phyloP scores from a whole-genome alignment of 2,797 vertebrate genomes.

The Anniella stebbinsi region DNA sequence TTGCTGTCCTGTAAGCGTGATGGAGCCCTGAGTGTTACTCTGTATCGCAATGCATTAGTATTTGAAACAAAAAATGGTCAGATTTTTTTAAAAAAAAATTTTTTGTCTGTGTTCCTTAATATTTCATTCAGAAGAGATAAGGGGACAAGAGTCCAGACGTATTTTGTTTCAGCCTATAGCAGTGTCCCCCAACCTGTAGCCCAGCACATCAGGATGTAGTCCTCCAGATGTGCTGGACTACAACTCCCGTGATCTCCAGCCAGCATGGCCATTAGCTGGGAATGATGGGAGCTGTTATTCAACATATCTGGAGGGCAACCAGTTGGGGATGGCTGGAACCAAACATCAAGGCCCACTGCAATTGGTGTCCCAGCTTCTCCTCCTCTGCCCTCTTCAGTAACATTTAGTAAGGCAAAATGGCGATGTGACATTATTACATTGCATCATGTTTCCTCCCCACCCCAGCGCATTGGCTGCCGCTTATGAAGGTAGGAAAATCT shows the following conservation, averaged over 20 bases:
- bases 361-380: too few relatives aligned
- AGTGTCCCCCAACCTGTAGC: too few relatives aligned
- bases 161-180: background rate
- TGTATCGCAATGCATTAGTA: background rate
- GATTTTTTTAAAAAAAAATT: background rate
- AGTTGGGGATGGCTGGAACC: background rate
- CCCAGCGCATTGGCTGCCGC: background rate
- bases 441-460: too few relatives aligned
- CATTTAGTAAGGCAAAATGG: background rate
- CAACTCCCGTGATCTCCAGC: too few relatives aligned
- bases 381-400: background rate
- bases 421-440: background rate
- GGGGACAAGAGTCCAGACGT: background rate
- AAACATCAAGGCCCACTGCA: background rate
- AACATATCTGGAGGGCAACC: too few relatives aligned
- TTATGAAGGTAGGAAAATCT: background rate
- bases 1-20: too few relatives aligned
- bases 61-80: background rate
- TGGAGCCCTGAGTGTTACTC: too few relatives aligned
- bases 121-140: background rate
- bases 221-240: too few relatives aligned
- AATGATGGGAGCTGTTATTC: too few relatives aligned
- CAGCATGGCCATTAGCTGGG: too few relatives aligned
- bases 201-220: too few relatives aligned
- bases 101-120: background rate